Evolutionary conservation across 2,113 vertebrate species (phyloP).

Genomic region (Callopanchax toddi): DNA sequence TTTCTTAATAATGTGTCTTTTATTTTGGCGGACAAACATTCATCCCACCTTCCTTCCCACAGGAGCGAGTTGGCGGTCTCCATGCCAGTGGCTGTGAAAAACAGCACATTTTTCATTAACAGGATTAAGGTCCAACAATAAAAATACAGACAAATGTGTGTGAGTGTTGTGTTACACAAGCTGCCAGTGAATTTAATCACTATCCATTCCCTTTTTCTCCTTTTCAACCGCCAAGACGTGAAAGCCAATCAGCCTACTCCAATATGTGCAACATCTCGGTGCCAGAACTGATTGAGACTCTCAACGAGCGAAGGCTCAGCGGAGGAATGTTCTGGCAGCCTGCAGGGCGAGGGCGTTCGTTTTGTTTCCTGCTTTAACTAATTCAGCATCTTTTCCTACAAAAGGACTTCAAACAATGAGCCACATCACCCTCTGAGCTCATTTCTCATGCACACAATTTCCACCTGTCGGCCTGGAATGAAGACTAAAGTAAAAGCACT

Average conservation of each 20-base stretch:
- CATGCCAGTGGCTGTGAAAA: slow-evolving; percentile 67
- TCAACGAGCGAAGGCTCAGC: slow-evolving; percentile 44
- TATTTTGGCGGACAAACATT: slow-evolving; percentile 50
- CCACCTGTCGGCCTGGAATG: slow-evolving; percentile 20
- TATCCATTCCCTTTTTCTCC: slow-evolving; percentile 57
- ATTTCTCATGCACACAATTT: not conserved
- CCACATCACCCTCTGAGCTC: slow-evolving; percentile 13
- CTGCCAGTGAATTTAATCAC: slow-evolving; percentile 79
- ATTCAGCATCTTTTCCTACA: slow-evolving; percentile 57
- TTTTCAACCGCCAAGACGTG: slow-evolving; percentile 59
- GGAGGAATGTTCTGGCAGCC: slow-evolving; percentile 60
- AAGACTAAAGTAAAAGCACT: not conserved
- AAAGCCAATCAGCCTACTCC: slow-evolving; percentile 75
- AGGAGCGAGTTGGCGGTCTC: slow-evolving; percentile 45
- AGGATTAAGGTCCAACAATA: slow-evolving; percentile 71
- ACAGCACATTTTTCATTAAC: slow-evolving; percentile 76
- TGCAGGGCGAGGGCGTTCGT: slow-evolving; percentile 42
- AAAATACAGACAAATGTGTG: slow-evolving; percentile 66
- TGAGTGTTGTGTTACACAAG: slow-evolving; percentile 30
- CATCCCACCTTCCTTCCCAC: slow-evolving; percentile 53
- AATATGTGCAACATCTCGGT: slow-evolving; percentile 61
- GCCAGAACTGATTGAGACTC: slow-evolving; percentile 67
- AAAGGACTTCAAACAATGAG: slow-evolving; percentile 35
- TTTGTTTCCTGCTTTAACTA: slow-evolving; percentile 54
- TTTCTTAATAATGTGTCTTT: slow-evolving; percentile 55